Evolutionary conservation across 2,797 vertebrate genomes (phyloP).

Genomic region (Aselliscus stoliczkanus): DNA sequence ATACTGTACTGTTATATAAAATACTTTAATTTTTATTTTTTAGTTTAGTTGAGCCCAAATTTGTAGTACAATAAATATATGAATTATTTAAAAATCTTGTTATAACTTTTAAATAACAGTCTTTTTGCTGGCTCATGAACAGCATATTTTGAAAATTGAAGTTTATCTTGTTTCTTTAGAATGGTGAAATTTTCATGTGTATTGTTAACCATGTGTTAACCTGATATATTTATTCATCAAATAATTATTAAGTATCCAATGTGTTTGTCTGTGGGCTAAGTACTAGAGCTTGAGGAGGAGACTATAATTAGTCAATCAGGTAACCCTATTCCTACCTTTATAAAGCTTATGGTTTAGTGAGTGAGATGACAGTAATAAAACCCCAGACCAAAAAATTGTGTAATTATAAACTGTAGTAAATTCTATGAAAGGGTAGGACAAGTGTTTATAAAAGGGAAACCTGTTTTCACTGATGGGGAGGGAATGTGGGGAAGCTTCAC

Average conservation of each 20-base stretch:
- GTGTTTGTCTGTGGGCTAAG: neutral
- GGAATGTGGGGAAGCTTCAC: neutral
- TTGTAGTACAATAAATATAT: neutral
- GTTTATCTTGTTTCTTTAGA: constrained; percentile 5
- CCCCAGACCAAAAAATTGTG: neutral
- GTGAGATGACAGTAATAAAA: constrained; percentile 4
- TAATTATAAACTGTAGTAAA: neutral
- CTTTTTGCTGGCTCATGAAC: neutral
- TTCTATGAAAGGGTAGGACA: neutral
- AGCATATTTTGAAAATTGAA: neutral
- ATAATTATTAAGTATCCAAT: neutral
- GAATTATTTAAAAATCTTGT: constrained; percentile 15
- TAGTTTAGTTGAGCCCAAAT: neutral
- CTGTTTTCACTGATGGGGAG: neutral
- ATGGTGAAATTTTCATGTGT: neutral
- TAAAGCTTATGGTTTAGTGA: neutral
- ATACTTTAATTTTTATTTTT: neutral
- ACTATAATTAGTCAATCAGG: neutral
- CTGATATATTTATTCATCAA: neutral
- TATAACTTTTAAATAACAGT: neutral
- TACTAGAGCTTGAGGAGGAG: neutral
- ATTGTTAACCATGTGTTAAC: neutral
- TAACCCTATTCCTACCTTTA: neutral
- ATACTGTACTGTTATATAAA: neutral
- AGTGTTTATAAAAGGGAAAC: neutral